Base-by-base conservation (phyloP, 1,140 invertebrate species). In the Caenorhabditis inopinata region DNA sequence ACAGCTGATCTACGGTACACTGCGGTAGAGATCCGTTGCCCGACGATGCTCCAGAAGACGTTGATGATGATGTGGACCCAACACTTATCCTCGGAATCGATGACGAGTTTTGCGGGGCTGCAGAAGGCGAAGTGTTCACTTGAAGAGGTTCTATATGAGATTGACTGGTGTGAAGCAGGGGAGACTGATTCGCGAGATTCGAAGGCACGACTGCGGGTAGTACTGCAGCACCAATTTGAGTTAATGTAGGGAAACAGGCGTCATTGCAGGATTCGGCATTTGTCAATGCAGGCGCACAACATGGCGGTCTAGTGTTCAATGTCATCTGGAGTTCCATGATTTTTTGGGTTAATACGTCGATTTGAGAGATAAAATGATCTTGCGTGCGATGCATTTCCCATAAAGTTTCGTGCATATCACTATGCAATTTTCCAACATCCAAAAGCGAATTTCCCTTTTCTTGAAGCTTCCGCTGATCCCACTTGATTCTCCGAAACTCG, bases 221-320 rank as follows among this genome's bases (percentile, higher is more conserved):
- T 11, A 29, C 74, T 16, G 23, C n/a, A n/a, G n/a, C 29, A 14
- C 42, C 42, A 2, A 48, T 23, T 47, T 49, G 23, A n/a, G 42
- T 75, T 9, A 29, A 75, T 12, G 48, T 53, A 5, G 35, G 35
- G 29, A 27, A 53, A 16, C 35, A 38, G 25, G 21, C 47, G 21
- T 27, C 27, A 11, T 53, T 45, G 0, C 51, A 62, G 11, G 32
- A 42, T 35, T 14, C n/a, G 11, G 29, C 3, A n/a, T n/a, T n/a
- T n/a, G n/a, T n/a, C n/a, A n/a, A n/a, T n/a, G n/a, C n/a, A 1
- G 47, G 29, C 6, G 25, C 92, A 93, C 92, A 58, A n/a, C 68
- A 58, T 9, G 78, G 45, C 25, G 51, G 45, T 51, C 46, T 23
- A 1, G 35, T 62, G 32, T 76, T 27, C 16, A 68, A 18, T 3